Conservation (phyloP, 2,888 invertebrate genomes). For the Callinectes sapidus region DNA sequence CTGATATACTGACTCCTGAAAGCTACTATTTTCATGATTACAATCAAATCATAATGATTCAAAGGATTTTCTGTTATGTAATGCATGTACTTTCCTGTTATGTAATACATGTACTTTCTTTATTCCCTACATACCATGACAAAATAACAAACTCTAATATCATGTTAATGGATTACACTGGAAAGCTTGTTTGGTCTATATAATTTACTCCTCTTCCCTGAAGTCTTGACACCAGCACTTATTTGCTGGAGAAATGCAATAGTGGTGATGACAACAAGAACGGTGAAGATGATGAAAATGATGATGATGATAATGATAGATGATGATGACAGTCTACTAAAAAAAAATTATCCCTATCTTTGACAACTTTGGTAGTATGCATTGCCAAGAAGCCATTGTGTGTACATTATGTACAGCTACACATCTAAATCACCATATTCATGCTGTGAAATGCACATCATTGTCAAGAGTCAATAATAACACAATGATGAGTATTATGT, state of each 20-base stretch:
- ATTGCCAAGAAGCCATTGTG: neutral
- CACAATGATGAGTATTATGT: neutral
- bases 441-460: neutral
- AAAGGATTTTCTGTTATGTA: neutral
- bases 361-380: neutral
- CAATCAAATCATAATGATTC: neutral
- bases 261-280: neutral
- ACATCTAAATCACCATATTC: neutral
- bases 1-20: neutral
- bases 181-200: neutral
- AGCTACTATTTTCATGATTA: neutral
- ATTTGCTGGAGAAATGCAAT: neutral
- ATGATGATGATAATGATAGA: neutral
- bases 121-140: neutral
- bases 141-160: neutral
- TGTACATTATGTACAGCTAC: neutral
- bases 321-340: neutral
- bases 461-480: neutral
- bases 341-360: neutral
- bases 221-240: neutral
- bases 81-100: neutral
- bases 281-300: neutral
- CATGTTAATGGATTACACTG: neutral
- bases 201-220: neutral
- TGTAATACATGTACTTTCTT: neutral